phyloP scores from a whole-genome alignment of 2,888 invertebrate species.

The Drosophila pseudotakahashii region DNA sequence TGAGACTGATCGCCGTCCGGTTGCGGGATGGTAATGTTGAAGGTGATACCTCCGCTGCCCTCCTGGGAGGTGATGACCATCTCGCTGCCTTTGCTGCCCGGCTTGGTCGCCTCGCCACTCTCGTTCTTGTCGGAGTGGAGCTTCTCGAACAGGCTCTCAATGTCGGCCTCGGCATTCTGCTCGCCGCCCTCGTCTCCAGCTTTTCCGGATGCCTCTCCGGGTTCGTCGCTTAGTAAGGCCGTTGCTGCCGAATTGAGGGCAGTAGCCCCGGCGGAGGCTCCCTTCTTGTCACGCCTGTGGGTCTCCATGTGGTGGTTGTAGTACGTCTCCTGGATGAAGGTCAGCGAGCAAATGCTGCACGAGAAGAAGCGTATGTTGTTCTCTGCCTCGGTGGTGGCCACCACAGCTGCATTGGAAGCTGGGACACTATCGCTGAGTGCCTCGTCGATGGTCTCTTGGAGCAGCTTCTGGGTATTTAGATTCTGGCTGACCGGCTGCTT shows the following conservation, averaged over 20 bases:
- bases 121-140: slow-evolving; percentile 84
- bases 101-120: slow-evolving; percentile 60
- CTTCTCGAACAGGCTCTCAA: slow-evolving; percentile 85
- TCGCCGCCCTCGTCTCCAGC: slow-evolving; percentile 56
- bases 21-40: slow-evolving; percentile 84
- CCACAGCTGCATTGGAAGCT: slow-evolving; percentile 60
- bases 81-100: slow-evolving; percentile 72
- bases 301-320: slow-evolving; percentile 85
- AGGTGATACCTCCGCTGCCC: slow-evolving; percentile 84
- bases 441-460: slow-evolving; percentile 84
- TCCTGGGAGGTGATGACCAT: slow-evolving; percentile 84
- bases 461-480: slow-evolving; percentile 83
- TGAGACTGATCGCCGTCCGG: slow-evolving; percentile 73
- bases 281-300: slow-evolving; percentile 82
- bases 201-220: slow-evolving; percentile 54
- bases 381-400: slow-evolving; percentile 70
- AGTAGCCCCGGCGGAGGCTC: slow-evolving; percentile 48
- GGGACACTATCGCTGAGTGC: slow-evolving; percentile 83
- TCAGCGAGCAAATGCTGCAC: slow-evolving; percentile 84
- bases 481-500: slow-evolving; percentile 65
- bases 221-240: slow-evolving; percentile 77
- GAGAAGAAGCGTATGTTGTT: slow-evolving; percentile 84
- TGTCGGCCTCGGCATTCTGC: slow-evolving; percentile 82
- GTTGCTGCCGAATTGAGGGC: slow-evolving; percentile 75
- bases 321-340: slow-evolving; percentile 84